Conservation (phyloP, 2,888 invertebrate species). For the Autographa pulchrina region DNA sequence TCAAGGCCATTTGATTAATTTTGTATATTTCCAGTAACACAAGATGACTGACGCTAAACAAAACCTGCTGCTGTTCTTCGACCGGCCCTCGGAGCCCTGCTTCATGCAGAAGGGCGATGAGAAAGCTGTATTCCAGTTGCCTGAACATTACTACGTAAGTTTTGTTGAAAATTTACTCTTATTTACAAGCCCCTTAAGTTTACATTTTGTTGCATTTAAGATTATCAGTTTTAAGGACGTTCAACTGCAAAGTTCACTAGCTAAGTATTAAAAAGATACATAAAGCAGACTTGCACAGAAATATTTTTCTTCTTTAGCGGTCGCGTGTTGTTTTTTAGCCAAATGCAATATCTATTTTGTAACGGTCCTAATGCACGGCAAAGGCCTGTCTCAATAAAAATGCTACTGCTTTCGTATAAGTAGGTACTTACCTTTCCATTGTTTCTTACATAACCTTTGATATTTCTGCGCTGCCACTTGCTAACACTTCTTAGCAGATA, state of each 20-base stretch:
- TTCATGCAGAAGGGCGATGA: conserved; percentile 93
- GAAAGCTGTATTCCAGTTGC: conserved; percentile 90
- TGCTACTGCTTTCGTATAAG: neutral
- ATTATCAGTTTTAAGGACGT: neutral
- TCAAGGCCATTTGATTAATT: no score
- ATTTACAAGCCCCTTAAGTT: neutral
- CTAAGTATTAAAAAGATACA: no score
- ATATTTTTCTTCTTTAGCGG: neutral
- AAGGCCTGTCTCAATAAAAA: neutral
- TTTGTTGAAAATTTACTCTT: neutral
- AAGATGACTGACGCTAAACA: conserved; percentile 81
- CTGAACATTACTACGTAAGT: conserved; percentile 90
- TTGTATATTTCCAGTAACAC: conserved; percentile 44
- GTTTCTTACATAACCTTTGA: neutral
- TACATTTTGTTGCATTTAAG: neutral
- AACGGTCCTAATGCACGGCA: neutral
- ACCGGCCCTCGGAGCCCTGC: conserved; percentile 93
- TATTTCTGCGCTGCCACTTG: neutral
- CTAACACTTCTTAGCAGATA: no score
- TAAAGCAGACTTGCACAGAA: neutral
- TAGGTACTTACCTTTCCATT: no score
- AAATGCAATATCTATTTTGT: neutral
- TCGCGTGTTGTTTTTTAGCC: neutral
- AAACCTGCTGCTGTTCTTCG: conserved; percentile 92
- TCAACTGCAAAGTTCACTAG: neutral